phyloP scores from a whole-genome alignment of 2,113 vertebrate genomes.

The Donacobius atricapilla region DNA sequence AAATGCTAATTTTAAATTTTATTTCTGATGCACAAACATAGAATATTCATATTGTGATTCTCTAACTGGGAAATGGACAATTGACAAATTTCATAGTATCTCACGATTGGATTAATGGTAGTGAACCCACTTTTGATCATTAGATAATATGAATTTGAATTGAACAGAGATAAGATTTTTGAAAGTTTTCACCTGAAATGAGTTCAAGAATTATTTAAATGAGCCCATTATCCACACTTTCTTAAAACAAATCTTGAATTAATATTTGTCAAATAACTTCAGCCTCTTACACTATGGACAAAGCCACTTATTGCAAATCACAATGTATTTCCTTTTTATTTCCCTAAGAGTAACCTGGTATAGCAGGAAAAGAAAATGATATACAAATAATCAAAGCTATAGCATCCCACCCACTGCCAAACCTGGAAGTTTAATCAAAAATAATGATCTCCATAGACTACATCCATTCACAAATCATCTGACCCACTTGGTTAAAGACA shows the following conservation, averaged over 20 bases:
- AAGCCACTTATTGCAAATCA: background rate
- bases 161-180: background rate
- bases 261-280: background rate
- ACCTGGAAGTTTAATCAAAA: background rate
- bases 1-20: background rate
- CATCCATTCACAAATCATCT: background rate
- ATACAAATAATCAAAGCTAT: background rate
- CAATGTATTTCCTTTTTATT: background rate
- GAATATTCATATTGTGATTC: background rate
- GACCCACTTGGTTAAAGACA: background rate
- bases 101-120: background rate
- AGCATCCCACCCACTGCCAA: fast-evolving
- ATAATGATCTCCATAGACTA: background rate
- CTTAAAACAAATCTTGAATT: background rate
- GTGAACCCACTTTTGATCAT: background rate
- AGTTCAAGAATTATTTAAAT: background rate
- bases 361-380: background rate
- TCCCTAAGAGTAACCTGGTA: background rate
- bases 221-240: background rate
- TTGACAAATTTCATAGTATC: background rate
- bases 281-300: background rate
- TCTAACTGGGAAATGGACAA: background rate
- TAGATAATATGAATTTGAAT: background rate
- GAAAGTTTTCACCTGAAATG: background rate
- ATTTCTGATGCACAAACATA: background rate